Conservation (phyloP, 2,113 vertebrate species). For the Glaucidium brasilianum region DNA sequence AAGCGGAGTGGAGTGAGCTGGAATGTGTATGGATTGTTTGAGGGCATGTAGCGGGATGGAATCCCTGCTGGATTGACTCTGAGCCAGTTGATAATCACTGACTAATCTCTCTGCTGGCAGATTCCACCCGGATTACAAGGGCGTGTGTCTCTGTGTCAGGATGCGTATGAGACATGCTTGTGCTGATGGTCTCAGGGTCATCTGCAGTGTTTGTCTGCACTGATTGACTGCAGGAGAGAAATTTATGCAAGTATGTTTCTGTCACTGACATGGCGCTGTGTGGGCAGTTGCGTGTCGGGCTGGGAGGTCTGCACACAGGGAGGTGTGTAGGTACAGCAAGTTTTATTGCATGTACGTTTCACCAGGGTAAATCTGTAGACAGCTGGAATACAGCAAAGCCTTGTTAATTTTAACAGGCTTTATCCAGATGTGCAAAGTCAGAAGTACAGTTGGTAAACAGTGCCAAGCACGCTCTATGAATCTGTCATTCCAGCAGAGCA, state of each 20-base stretch:
- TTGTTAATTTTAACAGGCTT: not conserved
- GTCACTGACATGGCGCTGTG: accelerated
- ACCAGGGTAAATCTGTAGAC: not conserved
- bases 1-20: not conserved
- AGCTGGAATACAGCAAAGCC: not conserved
- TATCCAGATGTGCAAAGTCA: not conserved
- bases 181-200: accelerated
- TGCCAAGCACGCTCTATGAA: not conserved
- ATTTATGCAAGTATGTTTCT: not conserved
- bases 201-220: not conserved
- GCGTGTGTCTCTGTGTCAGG: not conserved
- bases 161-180: accelerated
- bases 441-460: not conserved
- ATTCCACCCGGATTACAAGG: not conserved
- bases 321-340: not conserved
- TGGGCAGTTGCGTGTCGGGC: not conserved
- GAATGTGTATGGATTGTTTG: not conserved
- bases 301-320: not conserved
- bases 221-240: not conserved
- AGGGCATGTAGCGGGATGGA: not conserved
- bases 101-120: conserved; percentile 6
- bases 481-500: not conserved
- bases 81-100: not conserved
- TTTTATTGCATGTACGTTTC: not conserved
- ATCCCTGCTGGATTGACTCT: not conserved